These are phyloP conservation scores for Geodia barretti DNA, from an alignment of 37 sponge, comb jelly and placozoan species.

Conservation along the genomic window DNA sequence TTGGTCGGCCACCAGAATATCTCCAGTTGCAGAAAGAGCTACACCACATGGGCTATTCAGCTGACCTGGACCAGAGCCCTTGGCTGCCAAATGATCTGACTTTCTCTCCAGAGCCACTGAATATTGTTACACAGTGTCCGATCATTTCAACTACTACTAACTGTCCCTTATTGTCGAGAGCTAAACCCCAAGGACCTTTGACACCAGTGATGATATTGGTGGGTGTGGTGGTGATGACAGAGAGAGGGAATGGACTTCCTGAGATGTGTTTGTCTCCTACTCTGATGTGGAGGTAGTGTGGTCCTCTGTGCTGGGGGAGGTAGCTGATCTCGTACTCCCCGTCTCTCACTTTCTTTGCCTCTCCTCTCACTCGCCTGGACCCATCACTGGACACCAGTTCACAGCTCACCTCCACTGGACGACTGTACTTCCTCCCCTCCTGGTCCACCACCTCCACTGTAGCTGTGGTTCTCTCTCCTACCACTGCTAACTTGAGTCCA, in stretches of 20 bases:
- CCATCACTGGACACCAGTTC: conserved; percentile 14
- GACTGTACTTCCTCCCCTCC: neutral
- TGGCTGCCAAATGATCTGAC: conserved; percentile 17
- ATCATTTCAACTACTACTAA: conserved; percentile 17
- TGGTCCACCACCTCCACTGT: neutral
- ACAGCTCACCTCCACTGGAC: neutral
- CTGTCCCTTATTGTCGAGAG: conserved; percentile 7
- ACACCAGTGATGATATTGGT: neutral
- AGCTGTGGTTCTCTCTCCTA: conserved; percentile 6
- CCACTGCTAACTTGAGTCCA: conserved; percentile 5
- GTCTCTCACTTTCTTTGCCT: neutral
- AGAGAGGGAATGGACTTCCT: conserved; percentile 48
- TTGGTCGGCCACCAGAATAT: conserved; percentile 44
- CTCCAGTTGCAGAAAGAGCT: conserved; percentile 22
- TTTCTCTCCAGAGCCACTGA: conserved; percentile 11
- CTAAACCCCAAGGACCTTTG: conserved; percentile 23
- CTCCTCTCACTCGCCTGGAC: neutral
- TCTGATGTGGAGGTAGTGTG: conserved; percentile 17
- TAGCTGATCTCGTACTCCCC: conserved; percentile 21
- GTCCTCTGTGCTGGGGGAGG: neutral
- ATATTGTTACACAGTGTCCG: conserved; percentile 21
- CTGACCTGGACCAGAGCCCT: conserved; percentile 25
- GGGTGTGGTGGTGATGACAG: neutral
- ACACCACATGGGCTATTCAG: conserved; percentile 35
- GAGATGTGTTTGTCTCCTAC: conserved; percentile 5